Evolutionary conservation across 2,888 invertebrate species (phyloP).

Genomic region (Zele albiditarsus): DNA sequence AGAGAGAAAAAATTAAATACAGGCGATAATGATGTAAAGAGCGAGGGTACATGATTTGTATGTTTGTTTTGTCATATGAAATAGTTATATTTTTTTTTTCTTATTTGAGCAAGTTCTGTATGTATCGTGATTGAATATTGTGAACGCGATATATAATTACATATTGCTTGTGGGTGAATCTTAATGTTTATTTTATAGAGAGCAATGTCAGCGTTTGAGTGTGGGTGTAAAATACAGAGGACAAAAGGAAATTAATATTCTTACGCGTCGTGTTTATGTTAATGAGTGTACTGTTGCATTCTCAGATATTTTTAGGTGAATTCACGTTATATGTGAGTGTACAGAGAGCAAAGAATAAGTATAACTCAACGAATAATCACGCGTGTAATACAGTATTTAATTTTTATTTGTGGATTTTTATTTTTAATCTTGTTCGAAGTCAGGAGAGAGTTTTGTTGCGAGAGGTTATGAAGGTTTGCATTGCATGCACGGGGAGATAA

Average conservation of each 20-base stretch:
- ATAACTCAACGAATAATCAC: not conserved
- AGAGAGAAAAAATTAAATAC: not conserved
- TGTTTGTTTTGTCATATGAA: slow-evolving; percentile 25
- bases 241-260: not conserved
- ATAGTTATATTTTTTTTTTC: slow-evolving; percentile 11
- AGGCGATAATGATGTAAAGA: slow-evolving; percentile 44
- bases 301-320: not conserved
- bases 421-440: not conserved
- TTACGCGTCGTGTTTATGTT: slow-evolving; percentile 11
- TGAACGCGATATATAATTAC: not conserved
- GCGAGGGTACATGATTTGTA: slow-evolving; percentile 40
- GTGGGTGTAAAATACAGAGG: not conserved
- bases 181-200: slow-evolving; percentile 7
- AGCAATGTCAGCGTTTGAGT: slow-evolving; percentile 2
- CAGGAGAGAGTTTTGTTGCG: not conserved
- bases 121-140: slow-evolving; percentile 25
- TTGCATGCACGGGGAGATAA: not conserved
- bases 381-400: not conserved
- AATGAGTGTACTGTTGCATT: not conserved
- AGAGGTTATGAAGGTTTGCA: not conserved
- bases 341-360: not conserved
- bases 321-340: not conserved
- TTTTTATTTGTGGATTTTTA: not conserved
- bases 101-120: slow-evolving; percentile 11
- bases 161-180: slow-evolving; percentile 25